These are phyloP conservation scores for Marisa cornuarietis DNA, from an alignment of 1,140 invertebrate species.

Conservation along the genomic window DNA sequence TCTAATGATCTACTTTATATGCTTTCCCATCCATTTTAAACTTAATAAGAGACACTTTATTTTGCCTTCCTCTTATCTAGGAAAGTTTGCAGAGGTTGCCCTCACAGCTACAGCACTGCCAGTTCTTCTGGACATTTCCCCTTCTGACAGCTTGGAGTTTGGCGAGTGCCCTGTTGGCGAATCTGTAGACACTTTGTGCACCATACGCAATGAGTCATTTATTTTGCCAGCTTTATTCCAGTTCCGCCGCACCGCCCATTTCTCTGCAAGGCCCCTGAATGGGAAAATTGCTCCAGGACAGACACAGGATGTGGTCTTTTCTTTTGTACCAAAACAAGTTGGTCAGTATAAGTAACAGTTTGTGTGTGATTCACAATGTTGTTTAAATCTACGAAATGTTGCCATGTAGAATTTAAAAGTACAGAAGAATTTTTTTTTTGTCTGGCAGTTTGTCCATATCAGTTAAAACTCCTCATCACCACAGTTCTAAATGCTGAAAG, in stretches of 20 bases:
- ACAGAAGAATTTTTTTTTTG: no score
- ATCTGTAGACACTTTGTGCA: slow-evolving; percentile 57
- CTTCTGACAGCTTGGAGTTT: slow-evolving; percentile 59
- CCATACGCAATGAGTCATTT: slow-evolving; percentile 59
- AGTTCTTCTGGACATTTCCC: slow-evolving; percentile 58
- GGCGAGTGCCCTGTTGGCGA: slow-evolving; percentile 62
- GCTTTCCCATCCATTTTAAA: no score
- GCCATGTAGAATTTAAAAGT: no score
- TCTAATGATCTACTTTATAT: no score
- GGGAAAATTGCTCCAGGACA: slow-evolving; percentile 59
- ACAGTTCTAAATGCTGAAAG: no score
- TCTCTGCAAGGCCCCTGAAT: slow-evolving; percentile 55
- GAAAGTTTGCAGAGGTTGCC: slow-evolving; percentile 56
- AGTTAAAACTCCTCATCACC: no score
- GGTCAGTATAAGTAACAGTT: slow-evolving; percentile 45
- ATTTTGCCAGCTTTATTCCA: slow-evolving; percentile 57
- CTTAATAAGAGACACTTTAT: no score
- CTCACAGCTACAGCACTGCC: slow-evolving; percentile 65
- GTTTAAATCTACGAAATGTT: no score
- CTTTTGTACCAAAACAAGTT: slow-evolving; percentile 64
- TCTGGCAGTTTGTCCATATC: no score
- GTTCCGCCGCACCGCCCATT: slow-evolving; percentile 64
- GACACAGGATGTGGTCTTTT: slow-evolving; percentile 61
- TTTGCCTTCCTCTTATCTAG: slow-evolving; percentile 15
- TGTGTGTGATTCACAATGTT: neutral